These are phyloP conservation scores for Cuniculus paca DNA, from an alignment of 2,797 vertebrate genomes.

Conservation along the genomic window DNA sequence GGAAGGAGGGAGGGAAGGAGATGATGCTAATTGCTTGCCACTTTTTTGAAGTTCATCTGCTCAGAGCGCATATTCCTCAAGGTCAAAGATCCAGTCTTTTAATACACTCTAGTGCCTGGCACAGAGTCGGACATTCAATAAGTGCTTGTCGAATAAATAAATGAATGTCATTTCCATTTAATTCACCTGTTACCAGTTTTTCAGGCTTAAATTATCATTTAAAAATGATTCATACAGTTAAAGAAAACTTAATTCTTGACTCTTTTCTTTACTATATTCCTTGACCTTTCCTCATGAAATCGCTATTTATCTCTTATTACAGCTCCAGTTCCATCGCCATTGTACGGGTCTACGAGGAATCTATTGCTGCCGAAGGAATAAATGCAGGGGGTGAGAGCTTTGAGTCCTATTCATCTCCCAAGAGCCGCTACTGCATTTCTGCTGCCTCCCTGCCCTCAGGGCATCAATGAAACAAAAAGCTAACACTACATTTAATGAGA, in stretches of 20 bases:
- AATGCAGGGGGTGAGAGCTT: constrained; percentile 43
- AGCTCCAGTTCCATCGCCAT: neutral
- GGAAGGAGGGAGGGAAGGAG: neutral
- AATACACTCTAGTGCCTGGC: neutral
- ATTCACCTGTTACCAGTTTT: constrained; percentile 32
- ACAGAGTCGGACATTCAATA: constrained; percentile 13
- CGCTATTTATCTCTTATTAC: constrained; percentile 56
- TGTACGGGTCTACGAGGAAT: neutral
- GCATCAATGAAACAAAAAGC: constrained; percentile 57
- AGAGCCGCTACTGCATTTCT: constrained; percentile 54
- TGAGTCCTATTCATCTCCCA: constrained; percentile 7
- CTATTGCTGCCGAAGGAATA: constrained; percentile 41
- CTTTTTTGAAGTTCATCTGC: neutral
- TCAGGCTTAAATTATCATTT: constrained; percentile 45
- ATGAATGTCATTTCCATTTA: constrained; percentile 2
- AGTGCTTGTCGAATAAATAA: constrained; percentile 8
- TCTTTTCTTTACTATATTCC: neutral
- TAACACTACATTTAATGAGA: constrained; percentile 42
- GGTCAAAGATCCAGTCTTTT: constrained; percentile 17
- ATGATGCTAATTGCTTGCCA: neutral
- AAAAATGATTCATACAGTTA: neutral
- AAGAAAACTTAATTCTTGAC: constrained; percentile 32
- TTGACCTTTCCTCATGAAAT: constrained; percentile 61
- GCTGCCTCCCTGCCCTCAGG: neutral
- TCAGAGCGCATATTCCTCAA: neutral